Percentiles rank a stretch among this genome's conserved stretches.
These are phyloP conservation scores for Limnephilus auricula DNA, from an alignment of 2,888 invertebrate genomes.

Conservation along the genomic window DNA sequence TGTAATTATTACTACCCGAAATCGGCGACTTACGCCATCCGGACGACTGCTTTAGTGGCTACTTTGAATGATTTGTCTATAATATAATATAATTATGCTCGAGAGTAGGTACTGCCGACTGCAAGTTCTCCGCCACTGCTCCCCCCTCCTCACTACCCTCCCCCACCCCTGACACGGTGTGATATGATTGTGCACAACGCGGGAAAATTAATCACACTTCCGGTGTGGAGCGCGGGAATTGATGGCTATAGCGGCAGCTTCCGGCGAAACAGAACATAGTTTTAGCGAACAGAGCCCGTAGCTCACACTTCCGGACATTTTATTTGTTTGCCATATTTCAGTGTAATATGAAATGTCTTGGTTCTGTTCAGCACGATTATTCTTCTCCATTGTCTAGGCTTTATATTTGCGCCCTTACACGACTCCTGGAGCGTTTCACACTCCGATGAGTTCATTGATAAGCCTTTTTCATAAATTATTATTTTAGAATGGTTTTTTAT, in stretches of 20 bases:
- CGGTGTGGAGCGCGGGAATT: conserved; percentile 60
- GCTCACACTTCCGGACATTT: conserved; percentile 30
- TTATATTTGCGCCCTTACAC: background rate
- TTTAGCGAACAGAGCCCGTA: conserved; percentile 7
- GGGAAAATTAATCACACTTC: conserved; percentile 60
- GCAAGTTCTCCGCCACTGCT: background rate
- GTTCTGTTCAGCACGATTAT: background rate
- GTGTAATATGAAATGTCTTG: conserved; percentile 13
- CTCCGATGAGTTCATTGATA: background rate
- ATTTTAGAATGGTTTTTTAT: background rate
- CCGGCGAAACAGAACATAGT: conserved; percentile 43
- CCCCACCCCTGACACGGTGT: conserved; percentile 32
- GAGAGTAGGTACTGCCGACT: background rate
- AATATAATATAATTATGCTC: background rate
- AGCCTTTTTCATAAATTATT: background rate
- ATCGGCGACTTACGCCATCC: background rate
- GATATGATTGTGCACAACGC: conserved; percentile 57
- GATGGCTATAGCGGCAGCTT: conserved; percentile 54
- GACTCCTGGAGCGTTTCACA: background rate
- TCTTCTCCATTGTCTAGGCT: background rate
- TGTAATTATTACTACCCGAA: too few species aligned
- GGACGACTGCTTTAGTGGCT: background rate
- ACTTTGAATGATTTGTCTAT: background rate
- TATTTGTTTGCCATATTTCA: conserved; percentile 35
- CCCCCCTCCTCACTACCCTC: background rate